Base-by-base conservation (phyloP, 2,888 invertebrate genomes). In the Hyalella azteca region DNA sequence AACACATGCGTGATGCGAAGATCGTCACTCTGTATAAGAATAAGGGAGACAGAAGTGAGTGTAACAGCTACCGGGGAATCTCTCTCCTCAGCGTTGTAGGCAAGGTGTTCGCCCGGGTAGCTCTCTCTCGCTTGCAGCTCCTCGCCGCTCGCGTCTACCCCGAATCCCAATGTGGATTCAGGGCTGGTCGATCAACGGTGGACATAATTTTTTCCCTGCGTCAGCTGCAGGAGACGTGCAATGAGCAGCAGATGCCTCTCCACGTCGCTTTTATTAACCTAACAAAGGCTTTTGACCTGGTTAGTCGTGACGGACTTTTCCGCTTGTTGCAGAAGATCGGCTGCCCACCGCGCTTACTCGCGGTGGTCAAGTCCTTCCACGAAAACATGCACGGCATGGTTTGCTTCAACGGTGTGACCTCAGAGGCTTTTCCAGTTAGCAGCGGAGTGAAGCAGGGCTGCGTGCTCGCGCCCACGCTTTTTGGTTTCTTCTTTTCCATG, bases 21-120 rank as follows among this genome's bases (percentile, higher is more conserved):
- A 78, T 80, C 36, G 26, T 54, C 36, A 81, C 81, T 40, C 78
- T 81, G 1, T 81, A 78, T 73, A 81, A 78, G 32, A 81, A 81
- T 54, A 76, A 79, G 32, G 76, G 79, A 9, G 77, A 77, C 9
- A 15, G 36, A 22, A 60, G 66, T 19, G 59, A 36, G 48, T 80
- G 54, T 59, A 60, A 77, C 77, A 80, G 66, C 60, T 80, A 77
- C 60, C 40, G 80, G 1, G 77, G 77, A 26, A 80, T 80, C 9
- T 77, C 60, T 9, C 59, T 79, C 13, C 77, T 80, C 41, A 45
- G 36, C 45, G 60, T 41, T 29, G 36, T 48, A 11, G 66, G 80
- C 13, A 80, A 77, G 48, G 26, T 32, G n/a, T 77, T 77, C 45
- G 54, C 79, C 36, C n/a, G 54, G 13, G 77, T 76, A 7, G 26